phyloP scores from a whole-genome alignment of 64 coral and sea anemone genomes.

The Montipora foliosa region DNA sequence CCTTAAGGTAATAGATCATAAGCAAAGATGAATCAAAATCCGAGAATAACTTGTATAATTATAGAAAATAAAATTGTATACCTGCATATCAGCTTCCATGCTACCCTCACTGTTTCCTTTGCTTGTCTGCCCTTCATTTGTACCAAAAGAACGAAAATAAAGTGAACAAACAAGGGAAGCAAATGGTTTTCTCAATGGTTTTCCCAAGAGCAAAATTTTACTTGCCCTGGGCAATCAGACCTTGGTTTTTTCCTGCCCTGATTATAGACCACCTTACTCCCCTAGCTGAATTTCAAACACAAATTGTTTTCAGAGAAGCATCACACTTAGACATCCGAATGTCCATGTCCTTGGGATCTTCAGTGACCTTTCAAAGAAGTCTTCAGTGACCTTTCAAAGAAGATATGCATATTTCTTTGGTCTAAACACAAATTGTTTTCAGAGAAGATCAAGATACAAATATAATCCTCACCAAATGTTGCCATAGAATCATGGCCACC shows the following conservation, averaged over 20 bases:
- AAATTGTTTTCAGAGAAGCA: neutral
- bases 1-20: no score
- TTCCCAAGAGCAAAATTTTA: neutral
- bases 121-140: slow-evolving; percentile 28
- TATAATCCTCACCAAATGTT: neutral
- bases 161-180: slow-evolving; percentile 12
- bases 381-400: slow-evolving; percentile 15
- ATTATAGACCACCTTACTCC: slow-evolving; percentile 8
- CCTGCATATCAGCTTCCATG: neutral
- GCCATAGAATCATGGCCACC: slow-evolving; percentile 1
- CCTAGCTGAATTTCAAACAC: neutral
- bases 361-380: neutral
- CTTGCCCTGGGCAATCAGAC: neutral
- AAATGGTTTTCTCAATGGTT: neutral
- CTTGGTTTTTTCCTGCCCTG: neutral
- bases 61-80: neutral
- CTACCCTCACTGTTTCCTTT: neutral
- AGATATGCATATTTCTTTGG: slow-evolving; percentile 1
- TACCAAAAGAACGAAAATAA: neutral
- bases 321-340: neutral
- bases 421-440: neutral
- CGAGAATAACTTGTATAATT: neutral
- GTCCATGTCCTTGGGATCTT: neutral
- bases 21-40: no score
- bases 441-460: neutral